Base-by-base conservation (phyloP, 2,113 vertebrate genomes). In the Lycocorax pyrrhopterus region DNA sequence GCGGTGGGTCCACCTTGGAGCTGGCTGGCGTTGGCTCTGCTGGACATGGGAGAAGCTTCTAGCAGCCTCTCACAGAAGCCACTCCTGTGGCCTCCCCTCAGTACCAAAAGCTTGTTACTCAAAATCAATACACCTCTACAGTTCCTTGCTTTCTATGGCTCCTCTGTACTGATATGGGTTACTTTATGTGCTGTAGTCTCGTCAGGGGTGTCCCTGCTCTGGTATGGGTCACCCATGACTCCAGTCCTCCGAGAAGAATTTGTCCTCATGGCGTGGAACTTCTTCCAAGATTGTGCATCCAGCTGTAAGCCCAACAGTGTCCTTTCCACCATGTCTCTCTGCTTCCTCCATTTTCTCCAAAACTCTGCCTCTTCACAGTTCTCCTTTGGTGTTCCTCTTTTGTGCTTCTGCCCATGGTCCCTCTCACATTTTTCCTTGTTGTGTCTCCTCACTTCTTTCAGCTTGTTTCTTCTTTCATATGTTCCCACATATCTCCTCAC, bases 1-100 rank as follows among this genome's bases (percentile, higher is more conserved):
- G 37, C 0, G 0, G 37, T 2, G 1, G 7, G 10, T 26, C 26
- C 5, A 1, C 35, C 32, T n/a, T 44, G 13, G 20, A 60, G 44
- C 12, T 9, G 9, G 10, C 20, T 84, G 51, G 6, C 8, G 9
- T 20, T 72, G 46, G 17, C 5, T 71, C 10, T 71, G 4, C 72
- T 15, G 5, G 33, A 76, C 35, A 35, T 1, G 27, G 15, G 11
- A 23, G 16, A 46, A 52, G 30, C 39, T 39, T 67, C 77, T 30
- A 44, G 33, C 32, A 73, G 15, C 43, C 33, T 80, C 32, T 73
- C 22, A 33, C 12, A 58, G 67, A 56, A 27, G 21, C 6, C 16
- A 19, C 17, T 51, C 8, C 52, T 52, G 13, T 67, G 29, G 29
- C 13, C 9, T 53, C 16, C 11, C 13, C 14, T 37, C 30, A 18